Conservation (phyloP, 2,888 invertebrate species). For the Sycophila texana region DNA sequence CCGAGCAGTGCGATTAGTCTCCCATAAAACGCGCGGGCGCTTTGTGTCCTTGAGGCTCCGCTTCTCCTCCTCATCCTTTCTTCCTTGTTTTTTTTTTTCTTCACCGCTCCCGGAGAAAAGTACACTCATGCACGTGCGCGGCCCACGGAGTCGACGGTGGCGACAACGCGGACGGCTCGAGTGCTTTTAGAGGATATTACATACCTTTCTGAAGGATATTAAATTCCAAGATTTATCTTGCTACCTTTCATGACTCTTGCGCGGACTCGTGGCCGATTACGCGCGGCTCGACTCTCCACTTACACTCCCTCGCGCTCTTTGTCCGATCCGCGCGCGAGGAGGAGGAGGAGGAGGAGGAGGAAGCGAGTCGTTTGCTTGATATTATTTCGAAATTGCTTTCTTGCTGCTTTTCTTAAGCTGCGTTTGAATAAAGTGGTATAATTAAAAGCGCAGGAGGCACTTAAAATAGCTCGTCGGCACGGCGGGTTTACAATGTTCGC, state of each 20-base stretch:
- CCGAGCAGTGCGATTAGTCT: slow-evolving; percentile 38
- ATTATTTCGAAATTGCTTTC: slow-evolving; percentile 51
- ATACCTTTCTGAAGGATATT: slow-evolving; percentile 72
- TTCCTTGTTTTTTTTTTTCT: background rate
- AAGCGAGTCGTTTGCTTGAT: slow-evolving; percentile 22
- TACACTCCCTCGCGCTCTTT: slow-evolving; percentile 11
- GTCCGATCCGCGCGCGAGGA: slow-evolving; percentile 9
- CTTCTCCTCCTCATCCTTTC: background rate
- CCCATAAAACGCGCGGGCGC: slow-evolving; percentile 4
- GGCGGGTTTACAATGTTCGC: no score
- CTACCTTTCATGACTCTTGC: slow-evolving; percentile 35
- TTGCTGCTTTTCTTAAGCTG: slow-evolving; percentile 36
- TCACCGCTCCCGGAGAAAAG: background rate
- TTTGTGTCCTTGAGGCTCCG: slow-evolving; percentile 27
- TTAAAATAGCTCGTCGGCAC: background rate
- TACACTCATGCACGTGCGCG: slow-evolving; percentile 22
- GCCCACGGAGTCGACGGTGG: background rate
- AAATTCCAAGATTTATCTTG: slow-evolving; percentile 73
- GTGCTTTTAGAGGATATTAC: slow-evolving; percentile 72
- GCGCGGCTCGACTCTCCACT: slow-evolving; percentile 24
- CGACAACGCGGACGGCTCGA: slow-evolving; percentile 49
- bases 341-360: background rate
- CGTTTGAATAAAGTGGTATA: slow-evolving; percentile 31
- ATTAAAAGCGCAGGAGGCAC: slow-evolving; percentile 42
- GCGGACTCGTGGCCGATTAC: slow-evolving; percentile 37